Evolutionary conservation across 2,888 invertebrate species (phyloP).

Genomic region (Lissocephala sabroskyi): DNA sequence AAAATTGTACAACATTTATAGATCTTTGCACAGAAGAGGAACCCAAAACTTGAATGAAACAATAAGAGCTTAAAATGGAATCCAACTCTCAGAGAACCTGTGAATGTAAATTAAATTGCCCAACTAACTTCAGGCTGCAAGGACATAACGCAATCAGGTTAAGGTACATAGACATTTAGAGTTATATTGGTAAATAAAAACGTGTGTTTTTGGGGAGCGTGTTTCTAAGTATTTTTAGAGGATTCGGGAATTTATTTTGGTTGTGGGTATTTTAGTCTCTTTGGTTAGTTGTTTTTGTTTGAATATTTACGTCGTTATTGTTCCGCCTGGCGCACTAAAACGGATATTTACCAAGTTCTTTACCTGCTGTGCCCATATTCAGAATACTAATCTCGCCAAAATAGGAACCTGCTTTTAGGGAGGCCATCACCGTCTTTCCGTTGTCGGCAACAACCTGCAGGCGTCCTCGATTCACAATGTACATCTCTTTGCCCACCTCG

Average conservation of each 20-base stretch:
- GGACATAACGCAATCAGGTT: neutral
- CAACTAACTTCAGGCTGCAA: neutral
- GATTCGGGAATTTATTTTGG: no score
- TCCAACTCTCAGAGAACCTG: no score
- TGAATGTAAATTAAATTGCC: no score
- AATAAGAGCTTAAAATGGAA: no score
- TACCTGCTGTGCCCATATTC: constrained; percentile 99
- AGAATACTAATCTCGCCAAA: constrained; percentile 99
- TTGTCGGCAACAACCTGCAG: constrained; percentile 96
- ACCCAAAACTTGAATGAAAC: no score
- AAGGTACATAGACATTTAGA: constrained; percentile 1
- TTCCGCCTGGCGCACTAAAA: constrained; percentile 74
- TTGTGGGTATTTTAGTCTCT: no score
- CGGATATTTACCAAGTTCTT: constrained; percentile 95
- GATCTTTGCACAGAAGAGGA: no score
- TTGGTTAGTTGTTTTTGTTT: constrained; percentile 26
- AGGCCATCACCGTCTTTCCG: constrained; percentile 96
- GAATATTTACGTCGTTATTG: constrained; percentile 52
- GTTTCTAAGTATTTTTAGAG: no score
- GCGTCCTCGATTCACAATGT: constrained; percentile 97
- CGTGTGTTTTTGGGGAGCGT: no score
- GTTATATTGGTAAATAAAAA: no score
- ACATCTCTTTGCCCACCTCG: constrained; percentile 99
- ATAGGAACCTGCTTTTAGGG: constrained; percentile 98
- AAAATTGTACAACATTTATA: no score